Percentiles rank a stretch among this genome's conserved stretches.
Conservation (phyloP, 2,888 invertebrate genomes). For the Morpho helenor region DNA sequence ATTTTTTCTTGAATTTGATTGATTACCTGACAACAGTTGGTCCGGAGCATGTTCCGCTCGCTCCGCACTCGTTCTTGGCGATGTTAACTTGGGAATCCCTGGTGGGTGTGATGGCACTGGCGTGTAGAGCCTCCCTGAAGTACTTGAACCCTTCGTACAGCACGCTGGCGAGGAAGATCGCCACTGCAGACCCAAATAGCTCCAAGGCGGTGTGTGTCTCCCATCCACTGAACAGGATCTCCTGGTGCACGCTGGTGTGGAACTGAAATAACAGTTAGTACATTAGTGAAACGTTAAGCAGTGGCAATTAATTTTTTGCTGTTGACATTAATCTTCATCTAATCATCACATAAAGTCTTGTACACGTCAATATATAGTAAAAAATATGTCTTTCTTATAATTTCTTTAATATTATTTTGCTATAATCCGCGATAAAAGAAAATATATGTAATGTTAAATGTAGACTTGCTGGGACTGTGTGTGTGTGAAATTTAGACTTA, state of each 20-base stretch:
- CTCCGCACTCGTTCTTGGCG: constrained; percentile 69
- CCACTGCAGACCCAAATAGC: constrained; percentile 92
- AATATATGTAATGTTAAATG: too few relatives aligned
- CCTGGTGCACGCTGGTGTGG: constrained; percentile 86
- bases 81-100: constrained; percentile 70
- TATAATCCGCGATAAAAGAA: too few relatives aligned
- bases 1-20: too few relatives aligned
- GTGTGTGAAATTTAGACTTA: too few relatives aligned
- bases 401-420: too few relatives aligned
- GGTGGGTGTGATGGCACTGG: constrained; percentile 43
- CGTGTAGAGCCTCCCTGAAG: constrained; percentile 75
- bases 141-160: constrained; percentile 98
- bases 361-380: too few relatives aligned
- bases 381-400: too few relatives aligned
- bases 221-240: constrained; percentile 91
- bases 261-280: constrained; percentile 71
- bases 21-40: constrained; percentile 62
- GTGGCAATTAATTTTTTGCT: too few relatives aligned
- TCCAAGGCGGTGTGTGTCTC: constrained; percentile 84
- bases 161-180: constrained; percentile 92
- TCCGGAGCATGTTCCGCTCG: constrained; percentile 52
- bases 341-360: too few relatives aligned
- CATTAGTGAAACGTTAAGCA: too few relatives aligned
- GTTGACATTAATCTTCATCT: too few relatives aligned
- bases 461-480: too few relatives aligned